A percentile compares a stretch with the other conserved stretches of the same genome.
Evolutionary conservation across 2,797 vertebrate species (phyloP).

Genomic region (Platalea minor): DNA sequence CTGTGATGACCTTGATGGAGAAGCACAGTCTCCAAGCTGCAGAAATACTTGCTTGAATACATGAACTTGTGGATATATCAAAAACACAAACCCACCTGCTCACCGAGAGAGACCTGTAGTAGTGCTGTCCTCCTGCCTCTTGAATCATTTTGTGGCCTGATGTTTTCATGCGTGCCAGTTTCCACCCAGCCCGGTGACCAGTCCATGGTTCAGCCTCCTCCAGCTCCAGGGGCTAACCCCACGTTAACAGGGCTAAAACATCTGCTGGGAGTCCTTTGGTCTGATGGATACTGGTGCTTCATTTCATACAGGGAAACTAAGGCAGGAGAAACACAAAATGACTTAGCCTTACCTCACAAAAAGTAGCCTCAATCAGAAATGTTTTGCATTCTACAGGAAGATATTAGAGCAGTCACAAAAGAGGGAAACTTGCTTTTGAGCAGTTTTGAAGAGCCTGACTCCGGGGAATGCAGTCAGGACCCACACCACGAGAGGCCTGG

Average conservation of each 20-base stretch:
- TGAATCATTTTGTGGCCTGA: background rate
- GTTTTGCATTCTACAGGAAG: constrained; percentile 77
- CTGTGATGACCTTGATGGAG: background rate
- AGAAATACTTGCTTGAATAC: background rate
- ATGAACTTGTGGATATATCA: background rate
- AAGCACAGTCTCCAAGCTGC: background rate
- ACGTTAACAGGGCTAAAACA: background rate
- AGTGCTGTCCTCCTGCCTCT: background rate
- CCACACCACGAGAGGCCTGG: constrained; percentile 79
- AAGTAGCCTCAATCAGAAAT: background rate
- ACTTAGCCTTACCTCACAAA: background rate
- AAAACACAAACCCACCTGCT: background rate
- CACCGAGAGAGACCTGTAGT: background rate
- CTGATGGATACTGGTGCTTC: background rate
- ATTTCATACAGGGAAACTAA: background rate
- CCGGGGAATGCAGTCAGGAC: constrained; percentile 73
- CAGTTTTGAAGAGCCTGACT: constrained; percentile 82
- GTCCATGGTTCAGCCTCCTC: background rate
- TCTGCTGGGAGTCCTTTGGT: background rate
- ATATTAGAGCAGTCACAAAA: constrained; percentile 89
- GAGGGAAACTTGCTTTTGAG: constrained; percentile 87
- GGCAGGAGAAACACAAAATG: background rate
- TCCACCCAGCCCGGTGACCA: background rate
- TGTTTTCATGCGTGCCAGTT: background rate
- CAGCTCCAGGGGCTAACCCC: background rate